phyloP scores from a whole-genome alignment of 2,888 invertebrate species.

The Rhynchonema sp. region DNA sequence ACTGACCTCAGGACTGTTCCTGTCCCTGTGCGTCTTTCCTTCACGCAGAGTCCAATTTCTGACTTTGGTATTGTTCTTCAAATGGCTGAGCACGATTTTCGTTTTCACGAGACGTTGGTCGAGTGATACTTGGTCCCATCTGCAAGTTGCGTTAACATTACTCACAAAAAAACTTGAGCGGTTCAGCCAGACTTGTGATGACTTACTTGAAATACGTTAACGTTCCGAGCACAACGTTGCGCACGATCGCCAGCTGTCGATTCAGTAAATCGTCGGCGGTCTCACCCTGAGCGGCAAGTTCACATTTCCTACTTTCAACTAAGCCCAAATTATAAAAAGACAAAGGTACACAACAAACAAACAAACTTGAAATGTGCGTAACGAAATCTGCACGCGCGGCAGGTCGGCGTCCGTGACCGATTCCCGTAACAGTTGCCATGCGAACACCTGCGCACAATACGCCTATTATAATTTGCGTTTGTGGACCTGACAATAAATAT shows the following conservation, averaged over 20 bases:
- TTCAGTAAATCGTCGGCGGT: constrained; percentile 20
- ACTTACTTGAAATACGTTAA: background rate
- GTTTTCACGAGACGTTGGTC: constrained; percentile 22
- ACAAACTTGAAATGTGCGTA: constrained; percentile 17
- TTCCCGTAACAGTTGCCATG: constrained; percentile 26
- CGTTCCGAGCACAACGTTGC: background rate
- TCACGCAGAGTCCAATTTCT: constrained; percentile 26
- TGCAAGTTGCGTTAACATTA: constrained; percentile 11
- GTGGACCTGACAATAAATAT: background rate
- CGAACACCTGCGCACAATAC: constrained; percentile 19
- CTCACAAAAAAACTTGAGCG: too few species aligned
- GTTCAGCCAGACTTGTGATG: too few species aligned
- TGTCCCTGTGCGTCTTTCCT: constrained; percentile 20
- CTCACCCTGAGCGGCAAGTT: constrained; percentile 16
- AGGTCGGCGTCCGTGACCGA: constrained; percentile 25
- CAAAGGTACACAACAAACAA: background rate
- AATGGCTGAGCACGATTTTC: constrained; percentile 13
- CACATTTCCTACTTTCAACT: too few species aligned
- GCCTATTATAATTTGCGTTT: too few species aligned
- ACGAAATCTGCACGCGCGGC: constrained; percentile 21
- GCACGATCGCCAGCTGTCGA: constrained; percentile 17
- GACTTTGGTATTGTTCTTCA: constrained; percentile 27
- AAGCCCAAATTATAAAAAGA: too few species aligned
- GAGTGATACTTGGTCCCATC: constrained; percentile 20
- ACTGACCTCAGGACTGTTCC: background rate